Base-by-base conservation (phyloP, 2,888 invertebrate species). In the Drosophila emarginata region DNA sequence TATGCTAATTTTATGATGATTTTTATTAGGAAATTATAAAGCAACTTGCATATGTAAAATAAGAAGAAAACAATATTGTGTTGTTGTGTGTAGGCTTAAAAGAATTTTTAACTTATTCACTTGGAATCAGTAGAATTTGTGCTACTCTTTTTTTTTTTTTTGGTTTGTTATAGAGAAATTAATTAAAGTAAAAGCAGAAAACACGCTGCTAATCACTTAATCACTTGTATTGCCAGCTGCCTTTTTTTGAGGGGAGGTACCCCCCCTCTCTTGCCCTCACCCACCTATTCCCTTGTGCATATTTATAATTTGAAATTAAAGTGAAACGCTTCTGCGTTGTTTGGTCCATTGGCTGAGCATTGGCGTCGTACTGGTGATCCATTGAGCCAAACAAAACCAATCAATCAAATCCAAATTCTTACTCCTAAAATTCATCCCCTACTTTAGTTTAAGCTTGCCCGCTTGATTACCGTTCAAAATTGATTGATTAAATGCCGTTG, bases 381-480 rank as follows among this genome's bases (percentile, higher is more conserved):
- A 72, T 87, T 84, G 79, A 81, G 87, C 85, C 75, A 60, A 28
- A 51, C 57, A 69, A 64, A 71, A 67, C 82, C 80, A 82, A 82
- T 82, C 82, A 87, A 82, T 82, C 82, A 82, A 85, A 77, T 21
- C 52, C 61, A 56, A 45, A 45, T 74, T 57, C 36, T 28, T 15
- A 39, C 36, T 40, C 72, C 66, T 61, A 39, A 64, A 59, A 71
- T 67, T 64, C 85, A 79, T 84, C 85, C 75, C 81, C 79, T 75
- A 85, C 81, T 85, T 87, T 77, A 87, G 81, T 81, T 79, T 71
- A 85, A 87, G 81, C 85, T 71, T 76, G 80, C 67, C 78, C 72
- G 79, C 84, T 88, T 88, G 84, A 88, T 84, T 88, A 88, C 87
- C 88, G 88, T 86, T 87, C 84, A 88, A 80, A 84, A 86, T 84